phyloP scores from a whole-genome alignment of 2,113 vertebrate genomes.

The Zapus hudsonius region DNA sequence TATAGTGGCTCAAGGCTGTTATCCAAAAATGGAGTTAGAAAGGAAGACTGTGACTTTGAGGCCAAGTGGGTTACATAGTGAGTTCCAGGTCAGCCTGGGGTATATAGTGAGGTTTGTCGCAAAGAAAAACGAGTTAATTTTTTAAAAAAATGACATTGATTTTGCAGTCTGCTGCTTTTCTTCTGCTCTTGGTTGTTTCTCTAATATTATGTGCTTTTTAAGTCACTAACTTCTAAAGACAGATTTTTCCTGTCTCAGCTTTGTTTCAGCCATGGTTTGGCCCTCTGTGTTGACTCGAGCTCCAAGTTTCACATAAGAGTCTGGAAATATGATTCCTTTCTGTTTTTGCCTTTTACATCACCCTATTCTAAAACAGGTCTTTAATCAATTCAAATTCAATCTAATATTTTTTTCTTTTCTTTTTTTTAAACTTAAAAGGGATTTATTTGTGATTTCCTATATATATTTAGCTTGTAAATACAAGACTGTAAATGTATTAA shows the following conservation, averaged over 20 bases:
- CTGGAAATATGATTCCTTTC: background rate
- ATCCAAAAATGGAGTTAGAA: background rate
- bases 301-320: background rate
- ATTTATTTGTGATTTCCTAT: too few species aligned
- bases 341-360: background rate
- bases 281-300: too few species aligned
- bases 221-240: too few species aligned
- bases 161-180: background rate
- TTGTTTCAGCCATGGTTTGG: background rate
- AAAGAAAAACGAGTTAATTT: too few species aligned
- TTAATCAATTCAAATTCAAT: conserved; percentile 1
- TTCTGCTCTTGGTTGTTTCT: background rate
- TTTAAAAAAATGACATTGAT: background rate
- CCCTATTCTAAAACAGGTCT: background rate
- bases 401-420: too few species aligned
- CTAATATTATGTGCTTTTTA: background rate
- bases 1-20: background rate
- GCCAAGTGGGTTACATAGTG: too few species aligned
- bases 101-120: background rate
- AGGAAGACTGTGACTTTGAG: too few species aligned
- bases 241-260: background rate
- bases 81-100: background rate
- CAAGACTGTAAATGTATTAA: too few species aligned
- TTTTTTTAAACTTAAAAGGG: too few species aligned
- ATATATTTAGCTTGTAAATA: too few species aligned